phyloP scores from a whole-genome alignment of 2,888 invertebrate genomes.

The Rhaphigaster nebulosa region DNA sequence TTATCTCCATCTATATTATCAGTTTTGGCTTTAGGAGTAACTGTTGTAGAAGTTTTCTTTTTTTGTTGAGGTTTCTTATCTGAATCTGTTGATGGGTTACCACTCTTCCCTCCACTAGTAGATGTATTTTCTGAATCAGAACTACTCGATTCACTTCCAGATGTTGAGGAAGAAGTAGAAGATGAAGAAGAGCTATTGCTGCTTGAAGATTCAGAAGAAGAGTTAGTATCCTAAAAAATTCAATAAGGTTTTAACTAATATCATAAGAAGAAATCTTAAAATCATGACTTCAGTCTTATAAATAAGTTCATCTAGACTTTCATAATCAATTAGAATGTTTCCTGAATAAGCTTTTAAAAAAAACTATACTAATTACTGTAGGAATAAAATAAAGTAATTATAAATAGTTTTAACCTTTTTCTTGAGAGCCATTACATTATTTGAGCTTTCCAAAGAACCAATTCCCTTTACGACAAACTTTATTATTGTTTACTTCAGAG shows the following conservation, averaged over 20 bases:
- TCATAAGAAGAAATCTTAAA: neutral
- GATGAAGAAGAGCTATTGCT: conserved; percentile 67
- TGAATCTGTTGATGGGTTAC: conserved; percentile 65
- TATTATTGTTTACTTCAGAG: neutral
- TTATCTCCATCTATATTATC: conserved; percentile 62
- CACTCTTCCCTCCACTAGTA: conserved; percentile 66
- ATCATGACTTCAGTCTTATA: neutral
- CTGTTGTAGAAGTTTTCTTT: conserved; percentile 64
- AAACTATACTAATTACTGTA: neutral
- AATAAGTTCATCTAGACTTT: neutral
- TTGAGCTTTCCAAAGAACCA: neutral
- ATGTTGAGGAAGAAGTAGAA: conserved; percentile 67
- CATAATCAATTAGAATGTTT: neutral
- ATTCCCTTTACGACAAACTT: neutral
- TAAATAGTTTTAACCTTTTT: neutral
- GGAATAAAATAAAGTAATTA: neutral
- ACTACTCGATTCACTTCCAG: conserved; percentile 67
- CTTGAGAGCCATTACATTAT: conserved; percentile 24
- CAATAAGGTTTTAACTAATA: neutral
- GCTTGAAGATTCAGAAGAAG: conserved; percentile 67
- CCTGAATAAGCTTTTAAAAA: neutral
- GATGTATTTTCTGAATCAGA: conserved; percentile 67
- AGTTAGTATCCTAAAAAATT: conserved; percentile 62
- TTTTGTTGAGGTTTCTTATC: conserved; percentile 65
- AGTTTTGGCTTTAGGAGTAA: conserved; percentile 56